These are phyloP conservation scores for Callimorpha dominula DNA, from an alignment of 2,888 invertebrate species.

Conservation along the genomic window DNA sequence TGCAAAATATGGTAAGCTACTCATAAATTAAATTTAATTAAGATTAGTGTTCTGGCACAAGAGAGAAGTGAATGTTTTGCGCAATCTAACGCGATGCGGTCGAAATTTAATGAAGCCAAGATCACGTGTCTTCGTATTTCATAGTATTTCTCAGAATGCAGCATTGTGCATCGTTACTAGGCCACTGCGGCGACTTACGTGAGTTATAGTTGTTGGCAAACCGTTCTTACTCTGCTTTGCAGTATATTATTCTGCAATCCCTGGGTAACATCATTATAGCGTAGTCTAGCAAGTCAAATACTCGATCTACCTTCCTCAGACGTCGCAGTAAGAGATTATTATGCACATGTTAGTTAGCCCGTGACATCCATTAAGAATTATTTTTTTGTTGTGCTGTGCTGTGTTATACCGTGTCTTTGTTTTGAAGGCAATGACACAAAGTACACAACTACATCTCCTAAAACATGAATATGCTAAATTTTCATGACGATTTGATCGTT, in stretches of 20 bases:
- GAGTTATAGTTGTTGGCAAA: conserved; percentile 17
- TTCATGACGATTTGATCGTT: not conserved
- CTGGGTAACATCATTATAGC: conserved; percentile 3
- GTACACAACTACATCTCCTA: not conserved
- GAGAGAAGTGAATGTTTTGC: conserved; percentile 31
- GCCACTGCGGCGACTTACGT: conserved; percentile 21
- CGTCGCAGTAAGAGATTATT: not conserved
- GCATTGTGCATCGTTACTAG: conserved; percentile 25
- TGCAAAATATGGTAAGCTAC: not conserved
- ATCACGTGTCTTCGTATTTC: conserved; percentile 36
- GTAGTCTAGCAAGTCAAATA: not conserved
- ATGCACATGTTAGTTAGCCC: not conserved
- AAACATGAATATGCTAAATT: not conserved
- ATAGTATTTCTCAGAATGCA: conserved; percentile 28
- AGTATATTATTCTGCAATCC: conserved; percentile 11
- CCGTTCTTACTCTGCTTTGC: conserved; percentile 2
- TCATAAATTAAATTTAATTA: conserved; percentile 7
- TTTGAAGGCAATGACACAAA: not conserved
- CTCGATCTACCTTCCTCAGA: not conserved
- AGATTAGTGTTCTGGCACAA: conserved; percentile 9
- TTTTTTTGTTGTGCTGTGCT: not conserved
- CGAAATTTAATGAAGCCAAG: conserved; percentile 47
- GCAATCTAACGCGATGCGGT: conserved; percentile 34
- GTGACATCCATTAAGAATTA: not conserved
- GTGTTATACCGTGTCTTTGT: no score